phyloP scores from a whole-genome alignment of 2,888 invertebrate species.

The Neoaliturus tenellus region DNA sequence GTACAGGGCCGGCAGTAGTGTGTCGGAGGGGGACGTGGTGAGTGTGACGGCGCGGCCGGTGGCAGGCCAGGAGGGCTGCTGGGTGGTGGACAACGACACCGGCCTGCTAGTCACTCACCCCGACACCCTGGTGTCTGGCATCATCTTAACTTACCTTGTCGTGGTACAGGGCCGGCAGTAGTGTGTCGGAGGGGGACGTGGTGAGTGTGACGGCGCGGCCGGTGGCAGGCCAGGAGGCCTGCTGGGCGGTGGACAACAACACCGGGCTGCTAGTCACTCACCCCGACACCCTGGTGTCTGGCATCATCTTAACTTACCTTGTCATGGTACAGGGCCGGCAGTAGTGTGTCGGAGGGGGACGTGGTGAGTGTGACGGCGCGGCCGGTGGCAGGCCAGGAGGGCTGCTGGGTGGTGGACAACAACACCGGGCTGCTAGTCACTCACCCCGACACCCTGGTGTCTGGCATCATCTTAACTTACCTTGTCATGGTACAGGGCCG shows the following conservation, averaged over 20 bases:
- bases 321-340: constrained; percentile 91
- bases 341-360: no score
- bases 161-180: constrained; percentile 74
- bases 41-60: no score
- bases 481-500: no score
- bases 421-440: no score
- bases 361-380: no score
- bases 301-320: no score
- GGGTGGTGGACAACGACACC: constrained; percentile 76
- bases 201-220: not conserved
- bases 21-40: no score
- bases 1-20: no score
- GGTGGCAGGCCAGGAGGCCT: not conserved
- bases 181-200: constrained; percentile 72
- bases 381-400: no score
- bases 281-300: constrained; percentile 90
- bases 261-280: constrained; percentile 85
- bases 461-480: no score
- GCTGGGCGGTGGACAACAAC: constrained; percentile 77
- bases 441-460: no score
- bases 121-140: constrained; percentile 83
- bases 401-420: no score
- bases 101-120: constrained; percentile 89
- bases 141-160: constrained; percentile 94
- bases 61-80: constrained; percentile 72